Percentiles rank a stretch among this genome's conserved stretches.
Conservation (phyloP, 2,113 vertebrate genomes). For the Aleadryas rufinucha region DNA sequence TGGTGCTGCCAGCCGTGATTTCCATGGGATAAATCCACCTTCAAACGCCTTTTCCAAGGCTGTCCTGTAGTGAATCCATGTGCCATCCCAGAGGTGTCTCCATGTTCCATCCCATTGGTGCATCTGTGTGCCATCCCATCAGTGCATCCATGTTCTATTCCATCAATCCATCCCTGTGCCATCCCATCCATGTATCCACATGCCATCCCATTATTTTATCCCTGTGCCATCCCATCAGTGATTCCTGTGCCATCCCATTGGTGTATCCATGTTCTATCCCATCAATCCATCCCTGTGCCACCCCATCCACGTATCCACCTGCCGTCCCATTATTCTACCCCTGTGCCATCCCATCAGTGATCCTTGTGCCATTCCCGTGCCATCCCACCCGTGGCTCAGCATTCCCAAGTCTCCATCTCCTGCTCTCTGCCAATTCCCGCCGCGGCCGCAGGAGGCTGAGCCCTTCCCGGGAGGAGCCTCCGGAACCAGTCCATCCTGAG, state of each 20-base stretch:
- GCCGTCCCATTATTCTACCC: rapidly evolving
- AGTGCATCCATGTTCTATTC: rapidly evolving
- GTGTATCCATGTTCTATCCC: neutral
- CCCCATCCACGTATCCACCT: no score
- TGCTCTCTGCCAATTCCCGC: rapidly evolving
- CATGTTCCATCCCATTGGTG: neutral
- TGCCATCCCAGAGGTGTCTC: rapidly evolving
- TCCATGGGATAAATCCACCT: rapidly evolving
- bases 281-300: no score
- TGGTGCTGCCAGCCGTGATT: neutral
- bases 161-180: rapidly evolving
- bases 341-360: rapidly evolving
- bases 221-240: rapidly evolving
- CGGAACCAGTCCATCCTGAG: neutral
- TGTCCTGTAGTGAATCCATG: rapidly evolving
- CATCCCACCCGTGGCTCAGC: rapidly evolving
- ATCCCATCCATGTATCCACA: rapidly evolving
- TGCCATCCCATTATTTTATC: rapidly evolving
- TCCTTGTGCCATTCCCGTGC: neutral
- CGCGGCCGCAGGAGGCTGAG: rapidly evolving
- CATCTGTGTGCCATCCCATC: rapidly evolving
- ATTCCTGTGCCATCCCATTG: neutral
- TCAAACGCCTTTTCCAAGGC: rapidly evolving
- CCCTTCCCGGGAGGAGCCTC: neutral
- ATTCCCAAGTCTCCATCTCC: rapidly evolving